Evolutionary conservation across 2,113 vertebrate species (phyloP).

Genomic region (Nymphicus hollandicus): DNA sequence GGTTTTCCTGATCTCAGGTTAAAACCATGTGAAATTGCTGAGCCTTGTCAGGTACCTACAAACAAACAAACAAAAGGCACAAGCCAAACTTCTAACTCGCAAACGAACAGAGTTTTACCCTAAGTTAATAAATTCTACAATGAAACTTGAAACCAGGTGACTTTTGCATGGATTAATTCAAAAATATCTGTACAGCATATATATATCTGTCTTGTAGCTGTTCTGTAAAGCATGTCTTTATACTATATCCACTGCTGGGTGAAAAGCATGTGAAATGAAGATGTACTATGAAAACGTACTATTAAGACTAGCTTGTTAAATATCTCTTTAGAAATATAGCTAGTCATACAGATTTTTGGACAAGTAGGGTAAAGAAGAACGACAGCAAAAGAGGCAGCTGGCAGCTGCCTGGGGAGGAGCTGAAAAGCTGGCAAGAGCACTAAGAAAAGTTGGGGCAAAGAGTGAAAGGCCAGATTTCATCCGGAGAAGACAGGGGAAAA

Average conservation of each 20-base stretch:
- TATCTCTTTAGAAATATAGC: constrained; percentile 1
- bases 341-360: background rate
- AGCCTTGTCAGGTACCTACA: background rate
- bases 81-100: background rate
- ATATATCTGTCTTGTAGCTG: background rate
- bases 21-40: background rate
- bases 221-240: background rate
- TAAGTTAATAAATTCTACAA: background rate
- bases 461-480: background rate
- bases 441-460: rapidly evolving
- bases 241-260: background rate
- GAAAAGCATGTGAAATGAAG: background rate
- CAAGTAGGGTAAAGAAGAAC: background rate
- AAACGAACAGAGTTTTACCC: background rate
- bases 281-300: background rate
- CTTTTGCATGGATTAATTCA: background rate
- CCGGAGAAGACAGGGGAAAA: background rate
- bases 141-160: background rate
- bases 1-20: background rate
- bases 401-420: background rate
- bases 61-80: background rate
- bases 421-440: background rate
- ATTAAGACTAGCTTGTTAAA: background rate
- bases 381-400: constrained; percentile 22
- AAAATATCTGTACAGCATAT: background rate